Evolutionary conservation across 92 coral and sea anemone species (phyloP).

Genomic region (Paramuricea clavata): DNA sequence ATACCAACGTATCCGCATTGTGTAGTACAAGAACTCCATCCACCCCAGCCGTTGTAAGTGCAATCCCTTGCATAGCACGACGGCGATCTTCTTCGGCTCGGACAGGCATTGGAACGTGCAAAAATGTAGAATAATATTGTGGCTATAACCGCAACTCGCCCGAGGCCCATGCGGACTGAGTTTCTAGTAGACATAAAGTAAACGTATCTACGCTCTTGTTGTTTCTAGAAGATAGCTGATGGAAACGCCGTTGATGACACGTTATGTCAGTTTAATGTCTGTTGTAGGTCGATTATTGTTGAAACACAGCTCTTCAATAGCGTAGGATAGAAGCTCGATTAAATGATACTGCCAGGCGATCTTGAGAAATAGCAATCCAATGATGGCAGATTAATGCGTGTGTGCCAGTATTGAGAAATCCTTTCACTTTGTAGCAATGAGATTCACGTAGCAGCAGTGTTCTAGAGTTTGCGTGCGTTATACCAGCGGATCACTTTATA

Average conservation of each 20-base stretch:
- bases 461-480: no score
- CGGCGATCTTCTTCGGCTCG: neutral
- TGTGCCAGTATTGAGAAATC: neutral
- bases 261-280: neutral
- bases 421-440: neutral
- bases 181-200: neutral
- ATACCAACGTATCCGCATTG: conserved; percentile 65
- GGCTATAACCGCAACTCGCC: neutral
- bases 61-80: conserved; percentile 6
- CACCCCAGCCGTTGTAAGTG: conserved; percentile 51
- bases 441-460: no score
- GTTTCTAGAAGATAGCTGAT: no score
- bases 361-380: neutral
- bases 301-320: neutral
- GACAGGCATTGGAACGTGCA: neutral
- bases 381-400: neutral
- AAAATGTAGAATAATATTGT: neutral
- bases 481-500: no score
- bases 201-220: neutral
- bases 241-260: no score
- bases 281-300: neutral
- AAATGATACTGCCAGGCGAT: neutral
- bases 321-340: neutral
- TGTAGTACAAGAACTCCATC: conserved; percentile 73
- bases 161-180: no score